Base-by-base conservation (phyloP, 1,140 invertebrate genomes). In the Caenorhabditis briggsae region DNA sequence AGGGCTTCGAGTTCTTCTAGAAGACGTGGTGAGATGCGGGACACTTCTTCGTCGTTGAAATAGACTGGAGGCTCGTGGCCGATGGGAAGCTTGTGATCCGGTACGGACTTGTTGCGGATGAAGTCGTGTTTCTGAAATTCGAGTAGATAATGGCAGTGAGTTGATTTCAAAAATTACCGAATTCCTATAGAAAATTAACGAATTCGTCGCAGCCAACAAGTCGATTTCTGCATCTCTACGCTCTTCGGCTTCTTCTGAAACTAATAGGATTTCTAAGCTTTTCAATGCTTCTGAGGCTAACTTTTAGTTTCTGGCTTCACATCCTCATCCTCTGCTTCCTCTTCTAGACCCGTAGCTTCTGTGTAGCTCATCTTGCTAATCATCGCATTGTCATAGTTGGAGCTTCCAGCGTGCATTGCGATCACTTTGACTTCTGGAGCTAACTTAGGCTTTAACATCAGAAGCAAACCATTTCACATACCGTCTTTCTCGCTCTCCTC, bases 311-410 rank as follows among this genome's bases (percentile, higher is more conserved):
- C 59, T 9, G 14, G 8, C 65, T 87, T 82, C 20, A 33, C 78
- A n/a, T 65, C 87, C 33, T 88, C 74, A 48, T 78, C 58, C n/a
- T 84, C 85, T 2, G 58, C 41, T 64, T 78, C 88, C 33, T 84
- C 64, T 84, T 85, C 88, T 11, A 78, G 46, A 23, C 70, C 70
- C 18, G 70, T 78, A 12, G 12, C 70, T 18, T 20, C 18, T 9
- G 55, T 43, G 25, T 46, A 53, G 11, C 23, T 18, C 12, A 46
- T 20, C 53, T 23, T 78, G 9, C 33, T 50, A 5, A 23, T 16
- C 33, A 50, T 50, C 5, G 46, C 18, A 23, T 20, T n/a, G 23
- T 25, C 20, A 9, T 61, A 12, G 59, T 8, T 8, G 0, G 46
- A 50, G n/a, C 53, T 78, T n/a, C 53, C 70, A n/a, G 70, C 70